A percentile compares a stretch with the other conserved stretches of the same genome.
These are phyloP conservation scores for Craniophora ligustri DNA, from an alignment of 2,888 invertebrate genomes.

Conservation along the genomic window DNA sequence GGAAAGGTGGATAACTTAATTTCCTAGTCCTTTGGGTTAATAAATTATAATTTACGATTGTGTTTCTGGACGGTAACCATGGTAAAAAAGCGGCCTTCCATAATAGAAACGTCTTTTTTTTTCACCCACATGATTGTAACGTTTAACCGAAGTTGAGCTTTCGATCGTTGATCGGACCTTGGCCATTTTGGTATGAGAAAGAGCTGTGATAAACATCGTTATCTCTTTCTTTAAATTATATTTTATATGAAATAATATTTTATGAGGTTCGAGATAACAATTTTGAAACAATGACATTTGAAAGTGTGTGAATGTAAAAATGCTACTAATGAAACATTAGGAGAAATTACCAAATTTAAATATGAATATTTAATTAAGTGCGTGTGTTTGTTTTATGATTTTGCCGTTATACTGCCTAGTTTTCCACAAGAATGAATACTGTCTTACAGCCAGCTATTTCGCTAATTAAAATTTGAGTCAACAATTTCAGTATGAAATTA, in stretches of 20 bases:
- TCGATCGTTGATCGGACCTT: conserved; percentile 69
- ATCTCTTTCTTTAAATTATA: conserved; percentile 71
- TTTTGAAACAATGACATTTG: conserved; percentile 46
- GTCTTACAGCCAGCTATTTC: conserved; percentile 7
- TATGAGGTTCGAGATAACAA: conserved; percentile 25
- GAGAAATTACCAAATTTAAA: conserved; percentile 32
- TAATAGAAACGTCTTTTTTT: conserved; percentile 87
- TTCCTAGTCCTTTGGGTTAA: conserved; percentile 76
- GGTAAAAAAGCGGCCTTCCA: conserved; percentile 79
- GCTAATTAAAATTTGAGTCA: conserved; percentile 25
- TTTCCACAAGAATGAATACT: conserved; percentile 7
- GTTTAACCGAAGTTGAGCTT: conserved; percentile 75
- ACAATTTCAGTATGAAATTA: conserved; percentile 25
- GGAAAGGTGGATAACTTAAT: conserved; percentile 83
- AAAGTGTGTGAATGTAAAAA: conserved; percentile 54
- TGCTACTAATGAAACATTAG: conserved; percentile 28
- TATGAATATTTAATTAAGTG: conserved; percentile 29
- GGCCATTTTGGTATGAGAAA: conserved; percentile 62
- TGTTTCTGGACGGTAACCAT: conserved; percentile 70
- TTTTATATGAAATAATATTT: conserved; percentile 40
- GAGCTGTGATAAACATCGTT: conserved; percentile 62
- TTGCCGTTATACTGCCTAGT: conserved; percentile 9
- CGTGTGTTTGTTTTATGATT: conserved; percentile 18
- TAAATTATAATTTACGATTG: conserved; percentile 88
- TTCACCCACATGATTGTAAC: conserved; percentile 77